These are phyloP conservation scores for Fulmarus glacialis DNA, from an alignment of 2,113 vertebrate genomes.

Conservation along the genomic window DNA sequence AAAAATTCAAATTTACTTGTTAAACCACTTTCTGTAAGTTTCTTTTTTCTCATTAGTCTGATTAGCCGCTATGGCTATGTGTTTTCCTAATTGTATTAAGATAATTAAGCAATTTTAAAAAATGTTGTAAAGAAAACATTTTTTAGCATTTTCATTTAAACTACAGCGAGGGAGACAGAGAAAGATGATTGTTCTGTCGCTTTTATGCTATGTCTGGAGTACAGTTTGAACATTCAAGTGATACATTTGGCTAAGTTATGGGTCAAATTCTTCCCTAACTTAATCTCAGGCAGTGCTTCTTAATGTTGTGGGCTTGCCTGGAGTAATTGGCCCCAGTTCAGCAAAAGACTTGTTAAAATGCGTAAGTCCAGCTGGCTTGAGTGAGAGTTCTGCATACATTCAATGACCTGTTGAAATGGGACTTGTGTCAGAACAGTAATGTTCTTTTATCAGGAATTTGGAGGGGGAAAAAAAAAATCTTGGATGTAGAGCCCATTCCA, in stretches of 20 bases:
- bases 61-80: neutral
- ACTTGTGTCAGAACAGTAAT: neutral
- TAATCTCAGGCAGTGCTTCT: neutral
- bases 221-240: neutral
- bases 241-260: neutral
- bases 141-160: constrained; percentile 68
- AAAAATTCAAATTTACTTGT: constrained; percentile 32
- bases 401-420: neutral
- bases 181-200: constrained; percentile 46
- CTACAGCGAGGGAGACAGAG: constrained; percentile 1
- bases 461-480: neutral
- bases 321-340: neutral
- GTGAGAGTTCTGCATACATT: neutral
- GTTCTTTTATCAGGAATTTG: neutral
- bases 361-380: neutral
- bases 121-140: constrained; percentile 58
- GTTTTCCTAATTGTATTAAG: constrained; percentile 36
- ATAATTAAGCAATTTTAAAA: constrained; percentile 39
- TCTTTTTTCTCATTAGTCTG: constrained; percentile 15
- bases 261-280: neutral
- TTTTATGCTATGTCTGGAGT: neutral
- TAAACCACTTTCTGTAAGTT: constrained; percentile 46
- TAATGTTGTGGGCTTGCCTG: neutral
- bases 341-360: neutral
- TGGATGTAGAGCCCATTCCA: neutral